These are phyloP conservation scores for Drosophila rhopaloa DNA, from an alignment of 1,140 invertebrate genomes.

Conservation along the genomic window DNA sequence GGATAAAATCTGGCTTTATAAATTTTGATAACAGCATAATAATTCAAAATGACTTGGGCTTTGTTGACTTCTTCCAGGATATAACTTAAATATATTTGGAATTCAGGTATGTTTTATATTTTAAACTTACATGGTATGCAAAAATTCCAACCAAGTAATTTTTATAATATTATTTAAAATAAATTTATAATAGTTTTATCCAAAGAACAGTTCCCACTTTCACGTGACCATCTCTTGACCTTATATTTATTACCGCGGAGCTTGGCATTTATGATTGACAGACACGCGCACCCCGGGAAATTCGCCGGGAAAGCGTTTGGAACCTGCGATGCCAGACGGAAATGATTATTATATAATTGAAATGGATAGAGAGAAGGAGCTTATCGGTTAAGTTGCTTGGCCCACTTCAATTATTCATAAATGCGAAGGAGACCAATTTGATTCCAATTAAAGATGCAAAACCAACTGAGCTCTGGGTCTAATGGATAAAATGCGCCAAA, in stretches of 20 bases:
- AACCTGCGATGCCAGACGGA: constrained; percentile 59
- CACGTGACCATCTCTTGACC: constrained; percentile 16
- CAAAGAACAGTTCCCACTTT: not conserved
- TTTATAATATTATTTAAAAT: no score
- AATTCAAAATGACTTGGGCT: no score
- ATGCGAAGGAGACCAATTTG: constrained; percentile 62
- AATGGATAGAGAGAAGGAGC: constrained; percentile 66
- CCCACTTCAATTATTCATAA: constrained; percentile 72
- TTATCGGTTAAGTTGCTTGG: constrained; percentile 36
- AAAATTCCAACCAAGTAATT: no score
- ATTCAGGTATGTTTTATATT: no score
- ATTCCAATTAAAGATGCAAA: constrained; percentile 79
- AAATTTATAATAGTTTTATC: no score
- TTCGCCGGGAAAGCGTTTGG: constrained; percentile 14
- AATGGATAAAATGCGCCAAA: constrained; percentile 54
- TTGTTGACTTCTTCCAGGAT: no score
- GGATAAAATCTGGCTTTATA: no score
- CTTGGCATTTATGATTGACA: constrained; percentile 69
- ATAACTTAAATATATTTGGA: no score
- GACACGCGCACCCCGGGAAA: constrained; percentile 20
- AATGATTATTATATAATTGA: constrained; percentile 83
- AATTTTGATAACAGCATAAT: no score
- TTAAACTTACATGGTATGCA: no score
- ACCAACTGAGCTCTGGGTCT: constrained; percentile 59
- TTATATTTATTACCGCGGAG: constrained; percentile 5